Percentiles rank a stretch among this genome's conserved stretches.
These are phyloP conservation scores for Capreolus pygargus DNA, from an alignment of 2,113 vertebrate genomes.

Conservation along the genomic window DNA sequence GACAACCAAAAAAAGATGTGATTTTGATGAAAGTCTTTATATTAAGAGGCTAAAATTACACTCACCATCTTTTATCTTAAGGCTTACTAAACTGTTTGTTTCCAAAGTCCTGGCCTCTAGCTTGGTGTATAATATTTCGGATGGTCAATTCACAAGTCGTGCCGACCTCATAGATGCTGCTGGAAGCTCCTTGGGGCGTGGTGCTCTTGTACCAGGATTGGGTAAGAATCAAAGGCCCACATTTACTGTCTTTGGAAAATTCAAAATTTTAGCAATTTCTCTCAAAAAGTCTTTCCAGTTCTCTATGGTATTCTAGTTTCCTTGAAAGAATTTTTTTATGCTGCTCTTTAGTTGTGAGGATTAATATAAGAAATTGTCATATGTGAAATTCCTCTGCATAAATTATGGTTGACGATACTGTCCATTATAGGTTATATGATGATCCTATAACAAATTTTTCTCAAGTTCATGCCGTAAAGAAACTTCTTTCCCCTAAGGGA, in stretches of 20 bases:
- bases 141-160: slow-evolving; percentile 95
- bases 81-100: slow-evolving; percentile 51
- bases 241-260: not conserved
- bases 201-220: slow-evolving; percentile 95
- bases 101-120: slow-evolving; percentile 93
- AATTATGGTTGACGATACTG: not conserved
- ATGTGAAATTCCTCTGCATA: not conserved
- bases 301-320: not conserved
- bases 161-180: slow-evolving; percentile 97
- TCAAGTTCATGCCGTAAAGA: not conserved
- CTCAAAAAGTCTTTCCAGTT: not conserved
- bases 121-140: slow-evolving; percentile 93
- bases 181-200: slow-evolving; percentile 95
- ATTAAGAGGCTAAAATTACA: not conserved
- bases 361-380: not conserved
- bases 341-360: not conserved
- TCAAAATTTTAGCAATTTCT: not conserved
- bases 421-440: not conserved
- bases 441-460: not conserved
- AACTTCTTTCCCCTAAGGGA: not conserved
- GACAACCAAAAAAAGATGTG: not conserved
- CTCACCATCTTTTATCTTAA: not conserved
- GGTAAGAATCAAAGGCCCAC: slow-evolving; percentile 82
- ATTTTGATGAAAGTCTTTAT: not conserved
- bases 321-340: not conserved